Evolutionary conservation across 2,888 invertebrate species (phyloP).

Genomic region (Galeruca laticollis): DNA sequence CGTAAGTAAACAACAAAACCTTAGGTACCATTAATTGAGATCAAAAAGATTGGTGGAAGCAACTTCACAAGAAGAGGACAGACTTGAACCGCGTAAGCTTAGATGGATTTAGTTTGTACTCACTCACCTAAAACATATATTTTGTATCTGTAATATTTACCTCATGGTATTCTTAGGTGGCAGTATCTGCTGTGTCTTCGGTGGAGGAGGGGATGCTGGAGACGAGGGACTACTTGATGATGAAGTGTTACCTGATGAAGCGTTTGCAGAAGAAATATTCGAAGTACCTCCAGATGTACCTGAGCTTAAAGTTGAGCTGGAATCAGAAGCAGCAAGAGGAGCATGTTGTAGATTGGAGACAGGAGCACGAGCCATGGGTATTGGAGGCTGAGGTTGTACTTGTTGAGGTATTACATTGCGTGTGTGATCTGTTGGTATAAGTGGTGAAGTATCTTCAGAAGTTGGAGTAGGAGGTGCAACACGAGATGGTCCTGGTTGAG

Average conservation of each 20-base stretch:
- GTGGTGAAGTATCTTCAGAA: conserved; percentile 71
- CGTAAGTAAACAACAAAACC: too few relatives aligned
- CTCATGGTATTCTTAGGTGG: conserved; percentile 49
- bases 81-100: too few relatives aligned
- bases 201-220: conserved; percentile 74
- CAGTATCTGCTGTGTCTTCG: conserved; percentile 55
- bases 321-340: conserved; percentile 70
- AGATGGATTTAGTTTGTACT: too few relatives aligned
- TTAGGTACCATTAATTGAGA: too few relatives aligned
- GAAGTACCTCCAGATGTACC: conserved; percentile 75
- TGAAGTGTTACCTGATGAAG: conserved; percentile 73
- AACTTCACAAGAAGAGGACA: too few relatives aligned
- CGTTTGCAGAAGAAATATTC: conserved; percentile 77
- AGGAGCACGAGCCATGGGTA: conserved; percentile 17
- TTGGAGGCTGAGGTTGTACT: conserved; percentile 50
- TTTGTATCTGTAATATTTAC: conserved; percentile 39
- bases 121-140: too few relatives aligned
- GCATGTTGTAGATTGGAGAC: conserved; percentile 25
- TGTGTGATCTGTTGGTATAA: conserved; percentile 73
- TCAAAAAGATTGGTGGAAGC: too few relatives aligned
- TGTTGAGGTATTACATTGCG: conserved; percentile 61
- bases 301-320: conserved; percentile 69
- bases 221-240: conserved; percentile 78
- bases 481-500: conserved; percentile 74
- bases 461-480: conserved; percentile 82